These are phyloP conservation scores for Poeciliopsis presidionis DNA, from an alignment of 2,797 vertebrate species.

Conservation along the genomic window DNA sequence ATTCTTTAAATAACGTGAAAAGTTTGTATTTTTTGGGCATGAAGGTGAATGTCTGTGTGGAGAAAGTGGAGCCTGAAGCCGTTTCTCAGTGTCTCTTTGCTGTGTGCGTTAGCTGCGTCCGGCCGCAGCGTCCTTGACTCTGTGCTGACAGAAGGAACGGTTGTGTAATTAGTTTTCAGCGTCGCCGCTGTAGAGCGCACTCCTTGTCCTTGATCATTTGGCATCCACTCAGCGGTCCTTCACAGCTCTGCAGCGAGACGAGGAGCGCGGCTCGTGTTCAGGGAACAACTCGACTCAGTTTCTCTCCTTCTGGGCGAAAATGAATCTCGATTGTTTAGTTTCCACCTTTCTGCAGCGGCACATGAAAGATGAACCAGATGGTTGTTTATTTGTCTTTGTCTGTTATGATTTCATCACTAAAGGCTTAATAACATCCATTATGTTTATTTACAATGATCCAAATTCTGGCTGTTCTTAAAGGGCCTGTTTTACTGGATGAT, in stretches of 20 bases:
- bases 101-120: conserved; percentile 14
- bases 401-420: conserved; percentile 23
- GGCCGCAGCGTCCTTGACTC: conserved; percentile 32
- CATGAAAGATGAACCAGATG: conserved; percentile 7
- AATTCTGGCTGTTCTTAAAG: no score
- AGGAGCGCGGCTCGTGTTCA: conserved; percentile 19
- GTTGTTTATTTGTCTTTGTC: not conserved
- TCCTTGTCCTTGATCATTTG: conserved; percentile 42
- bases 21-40: conserved; percentile 7
- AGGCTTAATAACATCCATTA: no score
- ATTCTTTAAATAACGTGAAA: conserved; percentile 13
- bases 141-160: conserved; percentile 35
- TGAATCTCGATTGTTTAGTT: conserved; percentile 34
- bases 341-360: conserved; percentile 18
- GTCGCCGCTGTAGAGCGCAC: conserved; percentile 8
- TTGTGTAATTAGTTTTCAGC: conserved; percentile 44
- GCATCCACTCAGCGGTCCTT: conserved; percentile 30
- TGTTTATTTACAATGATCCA: no score
- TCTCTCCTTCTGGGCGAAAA: not conserved
- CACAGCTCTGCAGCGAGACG: conserved; percentile 15
- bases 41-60: not conserved
- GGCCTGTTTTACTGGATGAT: no score
- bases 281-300: conserved; percentile 22
- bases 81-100: not conserved
- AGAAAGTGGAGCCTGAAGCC: not conserved